These are phyloP conservation scores for Propsilocerus akamusi DNA, from an alignment of 1,140 invertebrate species.

Conservation along the genomic window DNA sequence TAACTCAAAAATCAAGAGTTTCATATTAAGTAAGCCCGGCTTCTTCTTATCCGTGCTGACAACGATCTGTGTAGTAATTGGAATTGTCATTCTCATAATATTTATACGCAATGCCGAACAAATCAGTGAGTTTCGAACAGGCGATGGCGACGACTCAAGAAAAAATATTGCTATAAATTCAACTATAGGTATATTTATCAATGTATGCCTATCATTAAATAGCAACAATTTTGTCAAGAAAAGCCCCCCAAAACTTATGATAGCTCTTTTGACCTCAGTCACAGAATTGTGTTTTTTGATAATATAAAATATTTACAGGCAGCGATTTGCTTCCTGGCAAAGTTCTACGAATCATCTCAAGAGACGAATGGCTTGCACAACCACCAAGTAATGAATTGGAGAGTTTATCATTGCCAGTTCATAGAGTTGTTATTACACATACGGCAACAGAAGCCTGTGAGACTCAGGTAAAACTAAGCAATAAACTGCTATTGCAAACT, in stretches of 20 bases:
- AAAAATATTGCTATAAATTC: conserved; percentile 25
- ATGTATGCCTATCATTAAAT: no score
- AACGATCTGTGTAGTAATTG: conserved; percentile 11
- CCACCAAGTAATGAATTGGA: conserved; percentile 24
- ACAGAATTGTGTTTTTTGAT: no score
- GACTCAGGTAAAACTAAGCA: conserved; percentile 20
- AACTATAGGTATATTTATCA: conserved; percentile 26
- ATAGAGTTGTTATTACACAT: conserved; percentile 31
- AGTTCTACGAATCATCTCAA: conserved; percentile 25
- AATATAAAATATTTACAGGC: no score
- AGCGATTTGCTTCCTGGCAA: no score
- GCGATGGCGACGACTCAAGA: conserved; percentile 22
- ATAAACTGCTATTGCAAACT: neutral
- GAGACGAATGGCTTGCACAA: conserved; percentile 39
- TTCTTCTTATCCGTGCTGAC: conserved; percentile 14
- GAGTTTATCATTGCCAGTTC: conserved; percentile 24
- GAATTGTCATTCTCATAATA: conserved; percentile 7
- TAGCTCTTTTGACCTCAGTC: no score
- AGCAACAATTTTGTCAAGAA: no score
- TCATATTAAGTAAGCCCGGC: conserved; percentile 9
- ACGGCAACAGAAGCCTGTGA: conserved; percentile 29
- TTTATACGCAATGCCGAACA: neutral
- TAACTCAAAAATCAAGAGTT: no score
- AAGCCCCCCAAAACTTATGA: no score
- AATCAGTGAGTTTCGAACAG: conserved; percentile 4